Percentiles rank a stretch among this genome's conserved stretches.
Conservation (phyloP, 1,140 invertebrate species). For the Bombus affinis region DNA sequence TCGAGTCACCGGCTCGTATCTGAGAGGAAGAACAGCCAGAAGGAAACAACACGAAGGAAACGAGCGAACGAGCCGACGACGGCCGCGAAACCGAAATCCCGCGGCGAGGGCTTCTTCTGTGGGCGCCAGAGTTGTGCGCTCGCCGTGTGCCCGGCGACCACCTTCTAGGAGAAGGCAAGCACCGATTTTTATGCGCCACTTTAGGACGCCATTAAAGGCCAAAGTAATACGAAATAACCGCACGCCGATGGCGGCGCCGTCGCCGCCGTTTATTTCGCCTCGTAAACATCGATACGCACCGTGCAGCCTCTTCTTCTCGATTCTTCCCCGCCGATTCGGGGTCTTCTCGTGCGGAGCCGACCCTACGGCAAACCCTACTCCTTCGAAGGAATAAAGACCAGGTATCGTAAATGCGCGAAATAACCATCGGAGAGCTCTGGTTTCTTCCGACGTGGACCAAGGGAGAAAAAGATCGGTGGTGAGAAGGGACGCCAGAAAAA, state of each 20-base stretch:
- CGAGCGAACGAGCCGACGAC: not conserved
- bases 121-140: constrained; percentile 32
- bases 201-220: constrained; percentile 74
- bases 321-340: constrained; percentile 1
- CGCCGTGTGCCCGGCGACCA: constrained; percentile 54
- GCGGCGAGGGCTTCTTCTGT: constrained; percentile 64
- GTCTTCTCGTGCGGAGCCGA: not conserved
- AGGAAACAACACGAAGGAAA: not conserved
- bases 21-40: not conserved
- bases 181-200: constrained; percentile 78
- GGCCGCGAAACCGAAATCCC: constrained; percentile 58
- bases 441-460: too few relatives aligned
- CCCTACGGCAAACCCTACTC: not conserved
- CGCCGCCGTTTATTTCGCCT: constrained; percentile 78
- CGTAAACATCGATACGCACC: constrained; percentile 78
- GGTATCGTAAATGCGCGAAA: constrained; percentile 66
- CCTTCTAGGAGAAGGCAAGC: constrained; percentile 42
- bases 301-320: constrained; percentile 22
- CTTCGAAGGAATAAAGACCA: constrained; percentile 54
- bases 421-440: constrained; percentile 51
- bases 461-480: constrained; percentile 41
- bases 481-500: constrained; percentile 19
- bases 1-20: not conserved
- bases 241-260: constrained; percentile 60
- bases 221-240: constrained; percentile 80